Percentiles rank a stretch among this genome's conserved stretches.
Evolutionary conservation across 2,113 vertebrate species (phyloP).

Genomic region (Silurus glanis): DNA sequence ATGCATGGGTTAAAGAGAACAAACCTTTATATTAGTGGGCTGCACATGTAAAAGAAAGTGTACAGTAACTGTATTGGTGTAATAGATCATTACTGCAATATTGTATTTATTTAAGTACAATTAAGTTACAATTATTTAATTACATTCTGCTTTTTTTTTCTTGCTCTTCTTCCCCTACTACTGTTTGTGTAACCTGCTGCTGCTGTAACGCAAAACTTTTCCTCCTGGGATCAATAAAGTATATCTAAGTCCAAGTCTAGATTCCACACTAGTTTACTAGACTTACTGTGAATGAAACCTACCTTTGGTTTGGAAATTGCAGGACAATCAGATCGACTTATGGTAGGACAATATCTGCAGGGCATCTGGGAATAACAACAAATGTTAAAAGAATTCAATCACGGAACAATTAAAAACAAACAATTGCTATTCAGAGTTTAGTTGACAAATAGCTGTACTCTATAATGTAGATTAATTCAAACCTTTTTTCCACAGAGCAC

Average conservation of each 20-base stretch:
- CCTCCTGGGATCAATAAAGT: no score
- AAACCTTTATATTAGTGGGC: neutral
- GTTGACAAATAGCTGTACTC: neutral
- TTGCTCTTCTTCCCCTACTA: no score
- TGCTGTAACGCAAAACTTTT: no score
- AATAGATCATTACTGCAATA: neutral
- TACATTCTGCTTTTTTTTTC: no score
- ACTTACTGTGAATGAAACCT: slow-evolving; percentile 12
- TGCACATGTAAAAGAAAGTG: neutral
- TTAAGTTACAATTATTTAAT: no score
- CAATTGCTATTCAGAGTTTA: neutral
- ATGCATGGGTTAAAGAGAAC: neutral
- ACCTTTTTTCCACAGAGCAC: neutral
- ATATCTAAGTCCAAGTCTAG: no score
- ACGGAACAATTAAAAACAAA: neutral
- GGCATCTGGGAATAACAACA: slow-evolving; percentile 69
- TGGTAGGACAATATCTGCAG: slow-evolving; percentile 73
- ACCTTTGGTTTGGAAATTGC: slow-evolving; percentile 79
- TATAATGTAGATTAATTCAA: neutral
- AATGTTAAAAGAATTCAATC: neutral
- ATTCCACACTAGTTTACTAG: neutral
- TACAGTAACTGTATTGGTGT: neutral
- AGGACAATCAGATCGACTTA: slow-evolving; percentile 69
- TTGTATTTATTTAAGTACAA: no score
- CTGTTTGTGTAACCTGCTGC: no score